phyloP scores from a whole-genome alignment of 2,888 invertebrate species.

The Limnephilus auricula region DNA sequence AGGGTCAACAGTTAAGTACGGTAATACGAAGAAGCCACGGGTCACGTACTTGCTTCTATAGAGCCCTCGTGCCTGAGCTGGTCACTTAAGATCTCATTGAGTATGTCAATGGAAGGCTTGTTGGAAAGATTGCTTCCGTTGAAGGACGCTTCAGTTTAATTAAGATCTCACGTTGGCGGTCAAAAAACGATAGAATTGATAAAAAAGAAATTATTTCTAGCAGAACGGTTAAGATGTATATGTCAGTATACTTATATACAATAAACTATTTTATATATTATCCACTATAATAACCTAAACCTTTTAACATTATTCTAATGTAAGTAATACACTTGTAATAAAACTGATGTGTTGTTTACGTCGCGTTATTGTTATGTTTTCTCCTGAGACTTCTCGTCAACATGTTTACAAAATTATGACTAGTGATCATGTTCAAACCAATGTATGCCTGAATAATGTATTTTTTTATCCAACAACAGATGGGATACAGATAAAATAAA shows the following conservation, averaged over 20 bases:
- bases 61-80: neutral
- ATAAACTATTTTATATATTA: too few species aligned
- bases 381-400: neutral
- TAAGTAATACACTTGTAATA: neutral
- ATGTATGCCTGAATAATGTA: neutral
- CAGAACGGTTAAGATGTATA: neutral
- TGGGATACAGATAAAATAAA: neutral
- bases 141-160: neutral
- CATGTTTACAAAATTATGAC: neutral
- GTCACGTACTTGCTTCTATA: neutral
- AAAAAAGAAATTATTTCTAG: neutral
- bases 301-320: neutral
- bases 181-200: neutral
- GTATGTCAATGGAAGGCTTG: neutral
- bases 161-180: neutral
- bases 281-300: too few species aligned
- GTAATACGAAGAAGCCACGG: neutral
- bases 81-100: neutral
- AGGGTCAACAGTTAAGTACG: neutral
- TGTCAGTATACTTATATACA: too few species aligned
- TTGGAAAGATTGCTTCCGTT: neutral
- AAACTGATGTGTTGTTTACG: neutral
- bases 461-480: neutral
- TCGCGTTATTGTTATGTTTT: neutral
- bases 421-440: neutral